phyloP scores from a whole-genome alignment of 2,888 invertebrate species.

The Penaeus monodon region DNA sequence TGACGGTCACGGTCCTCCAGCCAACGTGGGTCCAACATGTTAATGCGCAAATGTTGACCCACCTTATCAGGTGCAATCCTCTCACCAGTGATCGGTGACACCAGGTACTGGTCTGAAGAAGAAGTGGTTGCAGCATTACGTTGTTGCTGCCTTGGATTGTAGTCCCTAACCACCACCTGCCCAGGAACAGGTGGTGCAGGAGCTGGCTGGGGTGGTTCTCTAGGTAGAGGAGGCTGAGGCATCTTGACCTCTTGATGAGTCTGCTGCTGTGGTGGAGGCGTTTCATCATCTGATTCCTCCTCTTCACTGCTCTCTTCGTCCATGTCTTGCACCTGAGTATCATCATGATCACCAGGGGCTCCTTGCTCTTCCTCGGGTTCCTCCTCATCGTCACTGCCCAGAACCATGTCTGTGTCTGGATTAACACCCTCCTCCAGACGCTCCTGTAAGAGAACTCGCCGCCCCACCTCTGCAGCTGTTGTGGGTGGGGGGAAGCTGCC shows the following conservation, averaged over 20 bases:
- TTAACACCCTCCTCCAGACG: constrained; percentile 67
- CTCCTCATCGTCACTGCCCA: constrained; percentile 63
- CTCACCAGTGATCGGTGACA: constrained; percentile 98
- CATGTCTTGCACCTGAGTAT: constrained; percentile 80
- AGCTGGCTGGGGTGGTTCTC: constrained; percentile 74
- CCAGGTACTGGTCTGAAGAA: constrained; percentile 88
- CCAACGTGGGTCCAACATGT: constrained; percentile 96
- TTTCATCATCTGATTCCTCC: constrained; percentile 57
- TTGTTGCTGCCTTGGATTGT: constrained; percentile 88
- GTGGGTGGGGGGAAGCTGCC: constrained; percentile 98
- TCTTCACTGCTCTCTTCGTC: constrained; percentile 78
- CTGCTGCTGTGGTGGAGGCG: constrained; percentile 18
- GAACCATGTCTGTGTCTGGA: constrained; percentile 63
- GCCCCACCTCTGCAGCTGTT: constrained; percentile 96
- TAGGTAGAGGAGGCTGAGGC: constrained; percentile 69
- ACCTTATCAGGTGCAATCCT: constrained; percentile 97
- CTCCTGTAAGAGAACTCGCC: constrained; percentile 88
- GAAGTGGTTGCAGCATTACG: constrained; percentile 66
- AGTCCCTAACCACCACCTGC: constrained; percentile 93
- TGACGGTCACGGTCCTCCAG: constrained; percentile 96
- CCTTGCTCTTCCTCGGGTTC: constrained; percentile 56
- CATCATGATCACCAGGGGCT: constrained; percentile 62
- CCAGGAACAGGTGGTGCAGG: constrained; percentile 89
- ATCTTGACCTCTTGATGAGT: constrained; percentile 28
- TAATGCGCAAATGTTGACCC: constrained; percentile 97